Evolutionary conservation across 1,140 invertebrate species (phyloP), one percentile per base, ranked within the genome.

Genomic region (Latrodectus geometricus): DNA sequence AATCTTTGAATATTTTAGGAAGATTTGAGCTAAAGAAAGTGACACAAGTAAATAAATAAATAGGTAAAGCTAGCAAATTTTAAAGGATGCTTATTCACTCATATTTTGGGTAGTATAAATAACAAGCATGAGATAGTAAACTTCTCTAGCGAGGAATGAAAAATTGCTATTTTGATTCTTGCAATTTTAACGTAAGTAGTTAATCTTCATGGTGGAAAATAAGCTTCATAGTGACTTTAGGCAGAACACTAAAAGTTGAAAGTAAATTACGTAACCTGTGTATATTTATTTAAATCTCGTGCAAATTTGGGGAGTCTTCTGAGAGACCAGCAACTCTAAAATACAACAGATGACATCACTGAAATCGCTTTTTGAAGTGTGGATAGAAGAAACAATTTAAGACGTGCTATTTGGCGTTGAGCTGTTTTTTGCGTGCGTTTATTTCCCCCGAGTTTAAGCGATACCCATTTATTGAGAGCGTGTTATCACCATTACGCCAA

Each of bases 351-450:
- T 74, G 69, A 74, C 80, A 73, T 70, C 70, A 49, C 54, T 15
- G 80, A 61, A 74, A 83, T 83, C 69, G 80, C 80, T 83, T 83
- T 83, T 83, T 83, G 72, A 73, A 83, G 70, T 61, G 74, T 74
- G 70, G 50, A 83, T 83, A 83, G 80, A 83, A 83, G 80, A 83
- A 83, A 83, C 69, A 83, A 83, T 74, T 83, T 73, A 74, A 74
- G 80, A 74, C 80, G 80, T 66, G 69, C 69, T 83, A 83, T 83
- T 74, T 70, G 73, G 70, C 70, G 61, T 78, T 15, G 68, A 52
- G 78, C 70, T 74, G 56, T 50, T 74, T 83, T 83, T 83, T 83
- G 50, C n/a, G 15, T 9, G 50, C 50, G 48, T 50, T 70, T 83
- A 74, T 74, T 83, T 83, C 72, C 80, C 69, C 23, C 12, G 80